Conservation (phyloP, 2,797 vertebrate species). For the Sphenodon punctatus region DNA sequence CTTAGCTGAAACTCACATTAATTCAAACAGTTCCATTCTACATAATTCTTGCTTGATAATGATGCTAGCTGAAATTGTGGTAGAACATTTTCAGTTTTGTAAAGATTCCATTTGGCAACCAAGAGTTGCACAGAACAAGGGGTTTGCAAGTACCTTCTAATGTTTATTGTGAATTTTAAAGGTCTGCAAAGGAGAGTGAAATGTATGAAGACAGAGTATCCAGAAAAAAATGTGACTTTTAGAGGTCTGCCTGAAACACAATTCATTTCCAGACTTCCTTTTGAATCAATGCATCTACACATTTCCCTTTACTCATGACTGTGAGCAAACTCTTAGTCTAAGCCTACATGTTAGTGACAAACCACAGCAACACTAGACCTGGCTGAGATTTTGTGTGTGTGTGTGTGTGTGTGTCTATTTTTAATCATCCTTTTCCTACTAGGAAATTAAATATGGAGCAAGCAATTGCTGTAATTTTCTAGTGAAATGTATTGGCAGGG, state of each 20-base stretch:
- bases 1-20: too few relatives aligned
- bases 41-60: neutral
- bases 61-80: neutral
- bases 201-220: too few relatives aligned
- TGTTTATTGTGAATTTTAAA: neutral
- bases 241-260: neutral
- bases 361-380: rapidly evolving
- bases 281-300: neutral
- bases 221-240: too few relatives aligned
- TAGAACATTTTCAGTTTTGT: neutral
- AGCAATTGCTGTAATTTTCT: slow-evolving; percentile 27
- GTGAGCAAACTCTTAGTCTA: neutral
- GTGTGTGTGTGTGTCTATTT: slow-evolving; percentile 12
- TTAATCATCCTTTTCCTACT: slow-evolving; percentile 14
- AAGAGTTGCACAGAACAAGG: neutral
- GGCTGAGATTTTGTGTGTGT: too few relatives aligned
- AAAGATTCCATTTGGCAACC: rapidly evolving
- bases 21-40: too few relatives aligned
- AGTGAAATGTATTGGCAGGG: slow-evolving; percentile 47
- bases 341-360: neutral
- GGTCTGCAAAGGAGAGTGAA: too few relatives aligned
- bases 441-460: slow-evolving; percentile 8
- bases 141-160: neutral
- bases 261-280: neutral
- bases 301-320: neutral